These are phyloP conservation scores for Drosophila rufa DNA, from an alignment of 1,140 invertebrate genomes.

Conservation along the genomic window DNA sequence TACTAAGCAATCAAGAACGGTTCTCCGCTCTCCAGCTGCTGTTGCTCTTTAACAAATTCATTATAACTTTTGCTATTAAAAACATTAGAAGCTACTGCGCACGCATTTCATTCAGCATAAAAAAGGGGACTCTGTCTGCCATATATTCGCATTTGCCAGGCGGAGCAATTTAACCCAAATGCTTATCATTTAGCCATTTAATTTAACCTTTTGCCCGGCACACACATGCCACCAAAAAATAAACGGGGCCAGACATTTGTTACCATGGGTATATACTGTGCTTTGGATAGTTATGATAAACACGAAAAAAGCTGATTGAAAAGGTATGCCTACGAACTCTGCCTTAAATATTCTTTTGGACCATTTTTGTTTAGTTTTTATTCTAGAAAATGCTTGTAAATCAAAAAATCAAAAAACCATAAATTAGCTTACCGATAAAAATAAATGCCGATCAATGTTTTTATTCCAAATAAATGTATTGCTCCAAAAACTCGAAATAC, in stretches of 20 bases:
- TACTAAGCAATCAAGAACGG: slow-evolving; percentile 55
- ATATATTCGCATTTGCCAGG: slow-evolving; percentile 45
- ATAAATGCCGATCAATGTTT: too few relatives aligned
- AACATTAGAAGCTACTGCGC: slow-evolving; percentile 76
- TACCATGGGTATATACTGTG: background rate
- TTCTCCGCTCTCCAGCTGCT: slow-evolving; percentile 24
- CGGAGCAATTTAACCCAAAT: slow-evolving; percentile 79
- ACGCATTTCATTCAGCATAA: slow-evolving; percentile 39
- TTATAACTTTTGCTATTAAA: slow-evolving; percentile 84
- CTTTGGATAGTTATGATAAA: slow-evolving; percentile 1
- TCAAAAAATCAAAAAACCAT: too few relatives aligned
- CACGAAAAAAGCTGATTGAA: too few relatives aligned
- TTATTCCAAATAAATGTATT: too few relatives aligned
- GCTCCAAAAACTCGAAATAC: too few relatives aligned
- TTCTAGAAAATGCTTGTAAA: too few relatives aligned
- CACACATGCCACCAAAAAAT: slow-evolving; percentile 43
- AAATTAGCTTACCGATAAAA: too few relatives aligned
- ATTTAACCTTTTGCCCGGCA: slow-evolving; percentile 78
- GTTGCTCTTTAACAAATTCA: slow-evolving; percentile 79
- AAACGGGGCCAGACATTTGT: slow-evolving; percentile 25
- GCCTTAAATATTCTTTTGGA: background rate
- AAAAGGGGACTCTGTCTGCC: slow-evolving; percentile 26
- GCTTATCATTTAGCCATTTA: slow-evolving; percentile 84
- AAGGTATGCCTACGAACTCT: background rate
- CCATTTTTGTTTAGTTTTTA: too few relatives aligned